These are phyloP conservation scores for Parazoanthus atlanticus DNA, from an alignment of 92 coral and sea anemone species.

Conservation along the genomic window DNA sequence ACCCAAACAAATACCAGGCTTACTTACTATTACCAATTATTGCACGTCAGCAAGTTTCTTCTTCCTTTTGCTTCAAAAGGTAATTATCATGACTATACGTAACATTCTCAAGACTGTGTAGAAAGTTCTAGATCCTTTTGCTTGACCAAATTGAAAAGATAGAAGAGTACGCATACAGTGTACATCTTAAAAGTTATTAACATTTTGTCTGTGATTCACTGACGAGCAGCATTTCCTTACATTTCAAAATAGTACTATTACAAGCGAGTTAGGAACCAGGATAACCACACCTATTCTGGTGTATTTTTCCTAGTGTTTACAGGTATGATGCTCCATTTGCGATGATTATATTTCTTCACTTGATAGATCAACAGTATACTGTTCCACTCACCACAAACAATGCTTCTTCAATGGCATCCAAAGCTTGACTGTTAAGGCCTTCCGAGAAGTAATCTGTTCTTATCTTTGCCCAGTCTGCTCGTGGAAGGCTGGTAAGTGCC, in stretches of 20 bases:
- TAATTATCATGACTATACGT: not conserved
- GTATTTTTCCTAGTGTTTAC: not conserved
- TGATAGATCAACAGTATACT: not conserved
- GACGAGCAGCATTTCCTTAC: too few species aligned
- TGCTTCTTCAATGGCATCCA: conserved; percentile 91
- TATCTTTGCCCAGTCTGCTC: conserved; percentile 90
- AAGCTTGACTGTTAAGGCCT: conserved; percentile 77
- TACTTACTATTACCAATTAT: not conserved
- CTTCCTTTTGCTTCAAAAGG: not conserved
- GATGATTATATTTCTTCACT: not conserved
- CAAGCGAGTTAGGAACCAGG: not conserved
- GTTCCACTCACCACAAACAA: conserved; percentile 84
- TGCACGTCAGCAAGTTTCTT: too few species aligned
- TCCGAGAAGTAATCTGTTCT: conserved; percentile 87
- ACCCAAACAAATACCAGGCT: too few species aligned
- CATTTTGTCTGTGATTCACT: not conserved
- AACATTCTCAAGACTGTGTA: not conserved
- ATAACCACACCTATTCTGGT: not conserved
- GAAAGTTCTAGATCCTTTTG: not conserved
- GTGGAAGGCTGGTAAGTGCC: conserved; percentile 85
- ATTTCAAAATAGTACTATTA: too few species aligned
- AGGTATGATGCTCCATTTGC: not conserved
- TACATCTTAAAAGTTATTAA: too few species aligned
- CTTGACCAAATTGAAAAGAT: not conserved
- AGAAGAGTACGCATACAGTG: not conserved